Conservation (phyloP, 2,113 vertebrate genomes). For the Silurus glanis region DNA sequence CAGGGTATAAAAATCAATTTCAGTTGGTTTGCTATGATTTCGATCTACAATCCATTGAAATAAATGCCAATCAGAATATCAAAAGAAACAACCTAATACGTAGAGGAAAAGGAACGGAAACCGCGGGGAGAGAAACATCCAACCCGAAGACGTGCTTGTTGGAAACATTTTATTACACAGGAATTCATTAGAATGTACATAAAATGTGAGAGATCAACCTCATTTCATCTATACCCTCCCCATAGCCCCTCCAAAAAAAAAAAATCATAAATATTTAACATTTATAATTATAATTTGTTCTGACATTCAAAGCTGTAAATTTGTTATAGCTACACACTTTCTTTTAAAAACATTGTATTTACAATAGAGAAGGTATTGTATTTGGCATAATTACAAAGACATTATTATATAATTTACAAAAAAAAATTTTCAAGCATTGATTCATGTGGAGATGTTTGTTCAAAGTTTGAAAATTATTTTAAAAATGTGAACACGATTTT, state of each 20-base stretch:
- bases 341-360: conserved; percentile 99
- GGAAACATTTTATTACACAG: conserved; percentile 68
- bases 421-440: conserved; percentile 89
- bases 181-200: conserved; percentile 73
- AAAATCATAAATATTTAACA: conserved; percentile 98
- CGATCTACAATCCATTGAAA: background rate
- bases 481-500: conserved; percentile 67
- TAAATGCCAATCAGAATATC: conserved; percentile 7
- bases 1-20: background rate
- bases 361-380: conserved; percentile 99
- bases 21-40: background rate
- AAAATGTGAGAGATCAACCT: conserved; percentile 79
- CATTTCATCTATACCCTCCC: conserved; percentile 87
- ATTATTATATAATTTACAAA: conserved; percentile 91
- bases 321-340: conserved; percentile 98
- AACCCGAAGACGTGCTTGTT: conserved; percentile 48
- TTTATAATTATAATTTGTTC: conserved; percentile 94
- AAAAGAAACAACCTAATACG: conserved; percentile 57
- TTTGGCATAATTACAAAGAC: conserved; percentile 98
- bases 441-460: conserved; percentile 74
- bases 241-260: background rate
- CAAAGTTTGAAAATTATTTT: conserved; percentile 63
- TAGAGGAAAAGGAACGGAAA: background rate
- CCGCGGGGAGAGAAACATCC: too few relatives aligned
- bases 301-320: conserved; percentile 99